Conservation (phyloP, 2,113 vertebrate genomes). For the Macquaria australasica region DNA sequence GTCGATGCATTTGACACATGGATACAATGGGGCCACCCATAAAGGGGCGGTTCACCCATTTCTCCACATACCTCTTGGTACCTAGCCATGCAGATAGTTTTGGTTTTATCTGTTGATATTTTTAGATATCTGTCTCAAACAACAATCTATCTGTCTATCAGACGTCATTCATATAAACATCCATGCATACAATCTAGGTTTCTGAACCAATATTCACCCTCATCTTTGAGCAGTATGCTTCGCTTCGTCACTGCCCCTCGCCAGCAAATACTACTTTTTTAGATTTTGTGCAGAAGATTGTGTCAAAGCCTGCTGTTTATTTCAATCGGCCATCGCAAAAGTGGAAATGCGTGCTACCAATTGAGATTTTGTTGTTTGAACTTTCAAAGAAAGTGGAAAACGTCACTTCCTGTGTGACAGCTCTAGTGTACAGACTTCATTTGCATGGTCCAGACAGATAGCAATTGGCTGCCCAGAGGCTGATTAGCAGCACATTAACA, state of each 20-base stretch:
- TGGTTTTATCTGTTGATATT: background rate
- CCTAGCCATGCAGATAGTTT: background rate
- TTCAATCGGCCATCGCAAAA: background rate
- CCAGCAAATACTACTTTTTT: background rate
- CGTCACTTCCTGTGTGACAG: background rate
- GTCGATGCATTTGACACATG: background rate
- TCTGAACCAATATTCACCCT: background rate
- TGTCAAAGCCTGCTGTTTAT: background rate
- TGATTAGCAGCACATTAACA: background rate
- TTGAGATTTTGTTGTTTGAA: background rate
- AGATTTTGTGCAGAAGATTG: background rate
- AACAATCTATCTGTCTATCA: background rate
- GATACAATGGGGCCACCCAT: background rate
- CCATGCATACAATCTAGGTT: background rate
- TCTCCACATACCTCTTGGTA: background rate
- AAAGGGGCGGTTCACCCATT: background rate
- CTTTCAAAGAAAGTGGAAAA: background rate
- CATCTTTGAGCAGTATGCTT: background rate
- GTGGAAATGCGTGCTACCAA: background rate
- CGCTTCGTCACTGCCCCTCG: background rate
- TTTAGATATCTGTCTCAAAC: background rate
- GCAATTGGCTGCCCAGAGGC: no score
- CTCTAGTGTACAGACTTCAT: background rate
- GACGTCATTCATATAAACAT: background rate
- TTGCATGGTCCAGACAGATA: background rate